A percentile compares a stretch with the other conserved stretches of the same genome.
These are phyloP conservation scores for Cydia splendana DNA, from an alignment of 1,140 invertebrate species.

Conservation along the genomic window DNA sequence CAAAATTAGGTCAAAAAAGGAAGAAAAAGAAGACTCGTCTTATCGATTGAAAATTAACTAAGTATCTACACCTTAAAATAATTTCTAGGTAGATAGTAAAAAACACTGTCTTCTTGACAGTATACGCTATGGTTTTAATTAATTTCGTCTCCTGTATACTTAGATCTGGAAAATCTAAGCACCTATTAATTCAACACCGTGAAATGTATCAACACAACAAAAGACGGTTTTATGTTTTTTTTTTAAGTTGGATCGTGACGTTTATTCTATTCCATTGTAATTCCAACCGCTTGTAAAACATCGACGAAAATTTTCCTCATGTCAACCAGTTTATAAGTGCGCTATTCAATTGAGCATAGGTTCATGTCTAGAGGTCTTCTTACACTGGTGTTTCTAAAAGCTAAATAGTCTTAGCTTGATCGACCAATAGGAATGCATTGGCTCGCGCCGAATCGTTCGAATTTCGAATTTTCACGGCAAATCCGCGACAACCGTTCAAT, in stretches of 20 bases:
- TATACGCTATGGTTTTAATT: neutral
- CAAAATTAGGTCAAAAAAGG: too few relatives aligned
- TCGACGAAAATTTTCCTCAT: neutral
- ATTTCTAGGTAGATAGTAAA: too few relatives aligned
- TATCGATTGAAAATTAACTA: too few relatives aligned
- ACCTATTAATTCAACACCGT: neutral
- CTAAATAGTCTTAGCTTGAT: neutral
- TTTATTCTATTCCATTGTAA: constrained; percentile 10
- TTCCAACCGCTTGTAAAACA: neutral
- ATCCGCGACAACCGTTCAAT: constrained; percentile 65
- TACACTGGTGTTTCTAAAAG: neutral
- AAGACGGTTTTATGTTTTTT: constrained; percentile 6
- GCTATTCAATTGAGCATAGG: neutral
- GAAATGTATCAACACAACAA: constrained; percentile 15
- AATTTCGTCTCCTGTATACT: neutral
- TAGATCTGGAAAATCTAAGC: constrained; percentile 10
- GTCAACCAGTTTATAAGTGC: neutral
- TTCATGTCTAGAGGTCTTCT: neutral
- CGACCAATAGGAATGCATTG: constrained; percentile 10
- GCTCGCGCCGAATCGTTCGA: constrained; percentile 52
- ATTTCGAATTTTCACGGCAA: constrained; percentile 67
- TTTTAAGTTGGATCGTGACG: constrained; percentile 17
- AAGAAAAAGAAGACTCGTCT: too few relatives aligned
- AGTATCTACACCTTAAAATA: too few relatives aligned
- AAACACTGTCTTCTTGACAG: too few relatives aligned